Evolutionary conservation across 2,797 vertebrate species (phyloP), one percentile per base, ranked within the genome.

Genomic region (Pelochelys cantorii): DNA sequence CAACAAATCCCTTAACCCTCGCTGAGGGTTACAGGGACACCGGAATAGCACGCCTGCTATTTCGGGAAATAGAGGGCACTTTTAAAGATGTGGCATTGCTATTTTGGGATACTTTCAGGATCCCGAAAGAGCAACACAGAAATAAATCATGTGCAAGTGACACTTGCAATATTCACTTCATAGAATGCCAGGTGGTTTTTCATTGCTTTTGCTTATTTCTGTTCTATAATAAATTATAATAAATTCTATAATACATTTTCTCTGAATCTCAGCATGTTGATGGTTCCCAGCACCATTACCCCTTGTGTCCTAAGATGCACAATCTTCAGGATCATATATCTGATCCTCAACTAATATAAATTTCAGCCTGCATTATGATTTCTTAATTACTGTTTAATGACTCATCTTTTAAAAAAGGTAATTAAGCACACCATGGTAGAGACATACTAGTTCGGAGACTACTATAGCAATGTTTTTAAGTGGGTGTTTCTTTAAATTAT

Each of bases 121-220:
- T 48, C 42, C 42, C 42, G 7, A 48, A 48, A 93, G 34, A 93
- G 81, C 90, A 85, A 27, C 74, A 86, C 88, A 86, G 68, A 92
- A 94, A 92, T 90, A 92, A 95, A 94, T 92, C 82, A 93, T 90
- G 42, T 92, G 55, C 48, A 94, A 68, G 82, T 93, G 88, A 88
- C 83, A 90, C 89, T 90, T 90, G 55, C 7, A 88, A 92, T 93
- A 52, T 11, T 91, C 0, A 0, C 11, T 92, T 82, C 90, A 84
- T 93, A 88, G 94, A 91, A 95, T n/a, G 4, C 80, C 85, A 95
- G 48, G 20, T 93, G 53, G 31, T 18, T 94, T 83, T 93, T 89
- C 89, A 88, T 65, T 68, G 59, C 34, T 92, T 94, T 94, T 84
- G 83, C 23, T 74, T 8, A 68, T 56, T 92, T 96, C 93, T 62